Conservation (phyloP, 2,888 invertebrate genomes). For the Deladenus siricidicola region DNA sequence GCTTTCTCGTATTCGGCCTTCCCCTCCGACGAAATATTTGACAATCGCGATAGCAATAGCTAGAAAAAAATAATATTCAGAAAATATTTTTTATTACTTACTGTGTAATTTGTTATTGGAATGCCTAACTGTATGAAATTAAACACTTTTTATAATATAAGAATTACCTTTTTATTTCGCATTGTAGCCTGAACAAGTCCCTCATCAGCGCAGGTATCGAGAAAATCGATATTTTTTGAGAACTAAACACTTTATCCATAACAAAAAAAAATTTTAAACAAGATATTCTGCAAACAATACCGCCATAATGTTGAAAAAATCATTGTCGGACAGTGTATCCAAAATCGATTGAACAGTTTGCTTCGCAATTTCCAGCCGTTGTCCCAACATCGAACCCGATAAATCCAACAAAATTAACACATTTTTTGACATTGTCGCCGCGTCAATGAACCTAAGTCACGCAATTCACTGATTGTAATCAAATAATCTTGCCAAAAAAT, state of each 20-base stretch:
- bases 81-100: background rate
- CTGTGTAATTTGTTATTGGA: too few relatives aligned
- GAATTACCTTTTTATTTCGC: slow-evolving; percentile 55
- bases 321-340: slow-evolving; percentile 92
- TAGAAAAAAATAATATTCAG: slow-evolving; percentile 12
- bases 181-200: slow-evolving; percentile 72
- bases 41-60: slow-evolving; percentile 55
- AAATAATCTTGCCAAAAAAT: too few relatives aligned
- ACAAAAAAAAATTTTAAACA: background rate
- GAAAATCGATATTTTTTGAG: slow-evolving; percentile 58
- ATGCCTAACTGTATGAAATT: background rate
- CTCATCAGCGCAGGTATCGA: slow-evolving; percentile 70
- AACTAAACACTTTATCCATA: slow-evolving; percentile 57
- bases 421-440: slow-evolving; percentile 93
- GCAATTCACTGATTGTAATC: too few relatives aligned
- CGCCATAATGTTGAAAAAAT: slow-evolving; percentile 84
- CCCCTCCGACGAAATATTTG: slow-evolving; percentile 65
- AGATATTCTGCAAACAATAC: too few relatives aligned
- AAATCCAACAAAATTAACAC: slow-evolving; percentile 86
- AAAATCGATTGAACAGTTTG: slow-evolving; percentile 79
- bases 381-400: slow-evolving; percentile 93
- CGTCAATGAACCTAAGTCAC: slow-evolving; percentile 71
- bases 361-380: slow-evolving; percentile 78
- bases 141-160: background rate
- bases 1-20: slow-evolving; percentile 77